These are phyloP conservation scores for Eurois occulta DNA, from an alignment of 2,888 invertebrate species.

Conservation along the genomic window DNA sequence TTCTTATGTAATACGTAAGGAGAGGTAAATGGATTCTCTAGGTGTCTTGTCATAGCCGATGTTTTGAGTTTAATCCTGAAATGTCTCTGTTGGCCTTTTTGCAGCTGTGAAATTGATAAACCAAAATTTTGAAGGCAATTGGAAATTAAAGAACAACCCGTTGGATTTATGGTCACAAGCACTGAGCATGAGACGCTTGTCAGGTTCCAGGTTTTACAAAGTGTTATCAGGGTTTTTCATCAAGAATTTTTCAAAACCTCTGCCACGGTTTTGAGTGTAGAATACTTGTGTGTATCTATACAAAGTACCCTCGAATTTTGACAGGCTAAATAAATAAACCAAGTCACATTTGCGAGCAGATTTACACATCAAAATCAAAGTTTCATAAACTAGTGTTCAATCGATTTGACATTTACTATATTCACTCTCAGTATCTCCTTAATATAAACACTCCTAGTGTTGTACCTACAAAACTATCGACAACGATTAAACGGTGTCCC, in stretches of 20 bases:
- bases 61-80: not conserved
- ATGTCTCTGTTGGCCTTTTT: not conserved
- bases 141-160: too few species aligned
- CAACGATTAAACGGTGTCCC: slow-evolving; percentile 5
- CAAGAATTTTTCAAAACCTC: not conserved
- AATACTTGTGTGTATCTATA: not conserved
- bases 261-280: not conserved
- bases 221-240: not conserved
- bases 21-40: slow-evolving; percentile 23
- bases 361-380: slow-evolving; percentile 1
- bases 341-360: not conserved
- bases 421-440: not conserved
- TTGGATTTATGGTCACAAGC: not conserved
- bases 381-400: not conserved
- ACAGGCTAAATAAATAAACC: not conserved
- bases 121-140: not conserved
- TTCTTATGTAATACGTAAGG: slow-evolving; percentile 21
- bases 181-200: not conserved
- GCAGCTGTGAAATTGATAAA: not conserved
- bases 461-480: slow-evolving; percentile 31
- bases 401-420: not conserved
- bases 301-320: not conserved
- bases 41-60: slow-evolving; percentile 8
- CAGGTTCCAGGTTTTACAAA: not conserved
- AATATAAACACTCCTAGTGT: not conserved